Conservation (phyloP, 2,797 vertebrate genomes). For the Paedocypris micromegethes region DNA sequence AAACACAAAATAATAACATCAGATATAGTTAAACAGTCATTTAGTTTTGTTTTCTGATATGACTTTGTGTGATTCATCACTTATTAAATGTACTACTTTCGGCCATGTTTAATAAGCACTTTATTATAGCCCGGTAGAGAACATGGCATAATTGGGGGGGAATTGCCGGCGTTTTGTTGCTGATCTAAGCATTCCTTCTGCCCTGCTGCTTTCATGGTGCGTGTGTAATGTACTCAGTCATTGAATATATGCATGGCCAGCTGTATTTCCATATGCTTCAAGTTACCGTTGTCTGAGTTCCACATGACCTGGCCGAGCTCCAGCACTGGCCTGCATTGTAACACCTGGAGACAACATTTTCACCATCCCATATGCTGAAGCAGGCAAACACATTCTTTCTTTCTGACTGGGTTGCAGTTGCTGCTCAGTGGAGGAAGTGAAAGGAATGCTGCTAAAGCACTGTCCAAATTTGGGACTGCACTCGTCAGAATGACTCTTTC, state of each 20-base stretch:
- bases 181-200: conserved; percentile 34
- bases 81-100: no score
- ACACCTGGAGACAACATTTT: conserved; percentile 26
- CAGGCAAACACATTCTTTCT: conserved; percentile 15
- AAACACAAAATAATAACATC: no score
- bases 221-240: conserved; percentile 38
- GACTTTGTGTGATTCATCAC: no score
- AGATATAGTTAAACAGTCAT: no score
- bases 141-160: background rate
- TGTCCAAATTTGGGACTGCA: conserved; percentile 21
- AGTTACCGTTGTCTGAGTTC: conserved; percentile 38
- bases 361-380: conserved; percentile 23
- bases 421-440: conserved; percentile 22
- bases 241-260: conserved; percentile 57
- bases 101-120: no score
- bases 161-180: conserved; percentile 19
- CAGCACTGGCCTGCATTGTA: conserved; percentile 24
- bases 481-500: conserved; percentile 16
- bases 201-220: conserved; percentile 14
- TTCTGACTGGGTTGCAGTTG: conserved; percentile 23
- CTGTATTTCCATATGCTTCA: conserved; percentile 55
- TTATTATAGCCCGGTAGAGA: no score
- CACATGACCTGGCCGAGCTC: conserved; percentile 33
- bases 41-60: no score
- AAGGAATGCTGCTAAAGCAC: conserved; percentile 15